These are phyloP conservation scores for Erpornis zantholeuca DNA, from an alignment of 2,113 vertebrate genomes.

Conservation along the genomic window DNA sequence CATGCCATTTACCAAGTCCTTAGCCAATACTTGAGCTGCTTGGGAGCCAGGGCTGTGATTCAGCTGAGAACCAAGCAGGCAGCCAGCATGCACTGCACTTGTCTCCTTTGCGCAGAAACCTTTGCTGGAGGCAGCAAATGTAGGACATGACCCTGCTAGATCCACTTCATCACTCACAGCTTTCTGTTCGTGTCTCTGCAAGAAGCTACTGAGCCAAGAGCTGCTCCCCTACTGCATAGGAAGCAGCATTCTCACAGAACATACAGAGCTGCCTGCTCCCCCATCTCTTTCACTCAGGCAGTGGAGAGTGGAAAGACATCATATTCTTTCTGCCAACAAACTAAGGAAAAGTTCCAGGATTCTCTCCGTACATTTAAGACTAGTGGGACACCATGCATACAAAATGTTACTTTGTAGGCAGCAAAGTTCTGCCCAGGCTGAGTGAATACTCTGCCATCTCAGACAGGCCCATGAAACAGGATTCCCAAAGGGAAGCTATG, in stretches of 20 bases:
- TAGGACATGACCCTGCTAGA: neutral
- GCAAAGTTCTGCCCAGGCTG: neutral
- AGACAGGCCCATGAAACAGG: neutral
- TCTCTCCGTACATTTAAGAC: neutral
- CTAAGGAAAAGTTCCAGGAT: neutral
- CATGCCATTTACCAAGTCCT: neutral
- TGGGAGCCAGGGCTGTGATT: neutral
- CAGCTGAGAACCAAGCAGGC: neutral
- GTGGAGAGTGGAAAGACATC: neutral
- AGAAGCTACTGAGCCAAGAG: neutral
- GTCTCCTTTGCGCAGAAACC: neutral
- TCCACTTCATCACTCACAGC: neutral
- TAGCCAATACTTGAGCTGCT: neutral
- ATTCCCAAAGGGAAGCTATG: neutral
- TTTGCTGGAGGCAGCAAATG: neutral
- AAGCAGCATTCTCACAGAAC: neutral
- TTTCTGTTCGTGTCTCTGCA: neutral
- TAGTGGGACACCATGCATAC: neutral
- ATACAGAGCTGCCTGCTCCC: rapidly evolving
- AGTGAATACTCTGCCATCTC: neutral
- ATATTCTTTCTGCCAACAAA: neutral
- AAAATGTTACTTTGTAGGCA: neutral
- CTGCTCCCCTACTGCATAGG: neutral
- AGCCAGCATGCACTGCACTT: neutral
- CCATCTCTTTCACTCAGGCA: neutral